Percentiles rank a stretch among this genome's conserved stretches.
phyloP scores from a whole-genome alignment of 2,797 vertebrate species.

The Diglossa cyanea region DNA sequence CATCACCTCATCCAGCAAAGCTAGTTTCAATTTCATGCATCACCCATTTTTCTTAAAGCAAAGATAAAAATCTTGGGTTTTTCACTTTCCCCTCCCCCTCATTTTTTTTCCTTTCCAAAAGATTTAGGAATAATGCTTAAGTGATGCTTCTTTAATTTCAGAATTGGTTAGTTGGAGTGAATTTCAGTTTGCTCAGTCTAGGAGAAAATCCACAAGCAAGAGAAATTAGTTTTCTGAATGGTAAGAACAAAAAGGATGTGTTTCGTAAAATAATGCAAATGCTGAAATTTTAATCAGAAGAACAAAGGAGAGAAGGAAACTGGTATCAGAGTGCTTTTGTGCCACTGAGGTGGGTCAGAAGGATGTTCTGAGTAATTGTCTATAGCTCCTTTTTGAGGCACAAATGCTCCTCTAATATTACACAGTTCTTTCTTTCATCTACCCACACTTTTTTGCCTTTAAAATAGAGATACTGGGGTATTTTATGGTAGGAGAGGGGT shows the following conservation, averaged over 20 bases:
- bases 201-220: background rate
- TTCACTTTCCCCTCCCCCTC: fast-evolving
- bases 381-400: background rate
- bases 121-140: background rate
- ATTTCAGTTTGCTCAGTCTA: slow-evolving; percentile 1
- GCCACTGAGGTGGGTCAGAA: background rate
- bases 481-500: background rate
- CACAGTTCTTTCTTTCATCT: background rate
- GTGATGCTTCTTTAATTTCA: background rate
- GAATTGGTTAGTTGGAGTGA: background rate
- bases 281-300: background rate
- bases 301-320: background rate
- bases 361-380: background rate
- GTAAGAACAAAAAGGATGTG: background rate
- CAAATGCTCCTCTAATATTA: background rate
- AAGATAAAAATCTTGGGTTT: background rate
- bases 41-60: slow-evolving; percentile 7
- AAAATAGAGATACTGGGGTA: background rate
- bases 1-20: background rate
- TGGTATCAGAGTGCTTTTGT: background rate
- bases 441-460: background rate
- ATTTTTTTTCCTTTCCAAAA: background rate
- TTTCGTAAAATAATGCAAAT: background rate
- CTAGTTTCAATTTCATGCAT: slow-evolving; percentile 19
- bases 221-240: background rate